Base-by-base conservation (phyloP, 2,113 vertebrate genomes). In the Cyanistes caeruleus region DNA sequence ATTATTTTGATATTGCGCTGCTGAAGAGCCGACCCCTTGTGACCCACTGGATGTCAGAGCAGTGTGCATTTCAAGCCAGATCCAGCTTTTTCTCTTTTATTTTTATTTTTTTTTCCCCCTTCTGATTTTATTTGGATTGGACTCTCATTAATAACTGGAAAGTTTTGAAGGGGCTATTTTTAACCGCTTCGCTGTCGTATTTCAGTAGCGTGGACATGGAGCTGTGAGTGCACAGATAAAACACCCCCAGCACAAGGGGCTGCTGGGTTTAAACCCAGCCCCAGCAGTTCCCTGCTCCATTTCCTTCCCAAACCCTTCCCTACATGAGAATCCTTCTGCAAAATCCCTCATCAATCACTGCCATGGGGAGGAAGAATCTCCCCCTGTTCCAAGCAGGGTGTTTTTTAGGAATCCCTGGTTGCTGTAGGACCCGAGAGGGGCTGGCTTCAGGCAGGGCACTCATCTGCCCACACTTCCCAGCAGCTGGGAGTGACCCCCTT, bases 391-490 rank as follows among this genome's bases (percentile, higher is more conserved):
- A n/a, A 21, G 76, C 37, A 25, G 53, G 72, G 46, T 41, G 84
- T 17, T 70, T 37, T 52, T 77, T 63, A 46, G 93, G 80, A 76
- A 77, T 4, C 1, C 6, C 3, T 11, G 70, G 22, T 59, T 85
- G 13, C 33, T 15, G n/a, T 5, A 22, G n/a, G 21, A 20, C 58
- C 53, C 0, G 1, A 64, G 78, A 21, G 8, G 5, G n/a, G 15
- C 58, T 14, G 82, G 11, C 28, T 81, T 60, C 22, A 52, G 63
- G 31, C 62, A 13, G 72, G 87, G 64, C 89, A 41, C 2, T 0
- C 70, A 5, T 96, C 91, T 87, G 65, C 69, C 89, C 84, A 83
- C 94, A 84, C 89, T 27, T 95, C 48, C 63, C 78, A 63, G 70
- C 95, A 94, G 74, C 89, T 93, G 95, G 11, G 20, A 78, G 70